These are phyloP conservation scores for Drymonia ruficornis DNA, from an alignment of 2,888 invertebrate species.

Conservation along the genomic window DNA sequence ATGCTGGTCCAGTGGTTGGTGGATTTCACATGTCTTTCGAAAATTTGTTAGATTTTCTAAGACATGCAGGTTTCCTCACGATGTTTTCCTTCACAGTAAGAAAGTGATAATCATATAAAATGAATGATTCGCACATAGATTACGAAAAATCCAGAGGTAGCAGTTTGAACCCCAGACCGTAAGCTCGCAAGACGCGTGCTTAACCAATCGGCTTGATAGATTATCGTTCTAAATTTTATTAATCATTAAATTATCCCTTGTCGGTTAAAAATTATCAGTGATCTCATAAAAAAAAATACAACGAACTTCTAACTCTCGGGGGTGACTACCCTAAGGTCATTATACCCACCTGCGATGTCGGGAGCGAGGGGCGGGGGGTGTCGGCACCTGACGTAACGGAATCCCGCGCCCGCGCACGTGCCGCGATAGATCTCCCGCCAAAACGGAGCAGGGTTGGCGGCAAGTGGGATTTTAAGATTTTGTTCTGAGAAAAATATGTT, in stretches of 20 bases:
- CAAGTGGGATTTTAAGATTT: conserved; percentile 5
- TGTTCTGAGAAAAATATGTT: no score
- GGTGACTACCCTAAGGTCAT: conserved; percentile 64
- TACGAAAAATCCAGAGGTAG: no score
- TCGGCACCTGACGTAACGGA: conserved; percentile 73
- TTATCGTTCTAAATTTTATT: background rate
- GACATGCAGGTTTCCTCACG: no score
- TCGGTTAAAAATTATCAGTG: conserved; percentile 24
- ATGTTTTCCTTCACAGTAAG: no score
- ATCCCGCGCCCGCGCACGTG: conserved; percentile 60
- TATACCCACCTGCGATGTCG: conserved; percentile 55
- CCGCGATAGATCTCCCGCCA: conserved; percentile 7
- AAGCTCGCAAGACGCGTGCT: no score
- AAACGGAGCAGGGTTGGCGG: conserved; percentile 21
- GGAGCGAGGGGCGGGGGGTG: conserved; percentile 22
- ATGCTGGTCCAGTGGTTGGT: no score
- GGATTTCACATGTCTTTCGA: no score
- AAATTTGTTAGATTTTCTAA: no score
- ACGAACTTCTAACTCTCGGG: conserved; percentile 37
- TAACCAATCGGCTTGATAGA: no score
- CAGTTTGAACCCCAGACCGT: no score
- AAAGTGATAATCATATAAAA: no score
- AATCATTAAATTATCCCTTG: conserved; percentile 12
- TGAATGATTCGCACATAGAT: no score
- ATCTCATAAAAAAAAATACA: conserved; percentile 10